Evolutionary conservation across 1,140 invertebrate species (phyloP).

Genomic region (Drosophila santomea): DNA sequence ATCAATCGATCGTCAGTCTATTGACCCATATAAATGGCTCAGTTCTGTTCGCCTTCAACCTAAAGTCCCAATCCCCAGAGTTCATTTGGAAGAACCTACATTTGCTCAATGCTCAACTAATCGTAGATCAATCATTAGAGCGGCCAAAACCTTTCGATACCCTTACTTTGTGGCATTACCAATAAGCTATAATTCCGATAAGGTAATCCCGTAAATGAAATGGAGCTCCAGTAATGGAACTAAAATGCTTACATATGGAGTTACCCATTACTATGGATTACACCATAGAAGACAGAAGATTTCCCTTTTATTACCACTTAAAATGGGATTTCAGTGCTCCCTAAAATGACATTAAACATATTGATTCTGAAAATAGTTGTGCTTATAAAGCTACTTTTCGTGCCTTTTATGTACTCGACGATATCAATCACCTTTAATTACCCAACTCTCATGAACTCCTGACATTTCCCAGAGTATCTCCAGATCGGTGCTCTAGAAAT

Average conservation of each 20-base stretch:
- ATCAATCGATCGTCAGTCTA: constrained; percentile 55
- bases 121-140: constrained; percentile 54
- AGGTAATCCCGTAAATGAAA: constrained; percentile 19
- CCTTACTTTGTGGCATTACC: constrained; percentile 32
- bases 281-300: no score
- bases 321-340: background rate
- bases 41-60: constrained; percentile 10
- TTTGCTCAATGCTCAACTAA: constrained; percentile 43
- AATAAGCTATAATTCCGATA: constrained; percentile 10
- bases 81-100: constrained; percentile 25
- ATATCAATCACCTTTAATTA: constrained; percentile 23
- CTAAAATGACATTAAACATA: no score
- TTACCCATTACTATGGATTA: constrained; percentile 7
- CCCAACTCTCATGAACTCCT: constrained; percentile 16
- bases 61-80: constrained; percentile 5
- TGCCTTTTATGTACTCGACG: constrained; percentile 1
- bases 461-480: constrained; percentile 20
- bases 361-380: background rate
- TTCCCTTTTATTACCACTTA: no score
- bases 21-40: constrained; percentile 56
- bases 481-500: constrained; percentile 25
- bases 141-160: constrained; percentile 39
- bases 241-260: constrained; percentile 4
- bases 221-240: background rate
- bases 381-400: background rate